Evolutionary conservation across 2,888 invertebrate species (phyloP).

Genomic region (Ennomos erosarius): DNA sequence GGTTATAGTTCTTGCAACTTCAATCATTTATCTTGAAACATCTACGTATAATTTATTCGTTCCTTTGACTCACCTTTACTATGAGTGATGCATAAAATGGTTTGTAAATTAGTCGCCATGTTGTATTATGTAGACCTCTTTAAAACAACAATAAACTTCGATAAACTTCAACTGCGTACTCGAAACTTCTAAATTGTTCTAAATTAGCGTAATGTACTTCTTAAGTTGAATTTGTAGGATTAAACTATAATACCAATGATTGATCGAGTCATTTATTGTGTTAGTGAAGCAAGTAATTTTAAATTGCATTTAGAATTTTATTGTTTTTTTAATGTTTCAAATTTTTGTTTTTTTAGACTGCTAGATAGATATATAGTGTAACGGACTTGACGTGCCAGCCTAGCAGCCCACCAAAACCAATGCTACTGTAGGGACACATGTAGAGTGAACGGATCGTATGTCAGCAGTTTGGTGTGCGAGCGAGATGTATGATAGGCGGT

Average conservation of each 20-base stretch:
- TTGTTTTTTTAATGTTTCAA: too few species aligned
- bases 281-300: not conserved
- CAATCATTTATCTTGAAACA: too few species aligned
- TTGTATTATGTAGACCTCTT: not conserved
- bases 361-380: too few species aligned
- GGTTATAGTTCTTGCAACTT: too few species aligned
- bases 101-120: slow-evolving; percentile 15
- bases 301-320: too few species aligned
- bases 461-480: too few species aligned
- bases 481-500: too few species aligned
- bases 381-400: too few species aligned
- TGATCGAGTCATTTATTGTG: slow-evolving; percentile 15
- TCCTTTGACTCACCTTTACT: slow-evolving; percentile 12
- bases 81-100: slow-evolving; percentile 2
- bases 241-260: not conserved
- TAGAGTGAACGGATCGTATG: too few species aligned
- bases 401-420: too few species aligned
- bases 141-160: not conserved
- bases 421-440: too few species aligned
- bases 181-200: slow-evolving; percentile 1
- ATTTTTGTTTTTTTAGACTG: too few species aligned
- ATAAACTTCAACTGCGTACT: slow-evolving; percentile 12
- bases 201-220: slow-evolving; percentile 6
- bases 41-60: not conserved
- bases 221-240: not conserved